Evolutionary conservation across 2,888 invertebrate genomes (phyloP).

Genomic region (Chirona hameri): DNA sequence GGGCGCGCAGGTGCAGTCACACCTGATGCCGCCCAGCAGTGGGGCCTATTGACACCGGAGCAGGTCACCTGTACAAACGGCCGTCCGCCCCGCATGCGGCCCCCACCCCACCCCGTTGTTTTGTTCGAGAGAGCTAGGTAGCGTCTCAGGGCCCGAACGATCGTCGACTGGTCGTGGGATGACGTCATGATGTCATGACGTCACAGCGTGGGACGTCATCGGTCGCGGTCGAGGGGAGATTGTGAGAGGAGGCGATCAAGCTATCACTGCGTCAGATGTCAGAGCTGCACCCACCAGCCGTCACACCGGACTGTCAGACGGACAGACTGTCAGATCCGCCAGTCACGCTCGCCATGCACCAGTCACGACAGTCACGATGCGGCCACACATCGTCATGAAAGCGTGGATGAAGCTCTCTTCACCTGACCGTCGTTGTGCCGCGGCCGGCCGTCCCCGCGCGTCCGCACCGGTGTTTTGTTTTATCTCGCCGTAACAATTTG

Average conservation of each 20-base stretch:
- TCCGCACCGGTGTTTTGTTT: background rate
- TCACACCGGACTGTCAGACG: background rate
- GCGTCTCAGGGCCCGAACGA: slow-evolving; percentile 12
- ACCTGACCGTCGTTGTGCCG: background rate
- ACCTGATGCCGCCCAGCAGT: slow-evolving; percentile 39
- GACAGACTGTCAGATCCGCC: too few species aligned
- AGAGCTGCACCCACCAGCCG: background rate
- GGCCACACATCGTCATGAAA: too few species aligned
- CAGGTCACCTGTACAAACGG: slow-evolving; percentile 13
- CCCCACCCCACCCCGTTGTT: background rate
- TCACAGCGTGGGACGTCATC: slow-evolving; percentile 33
- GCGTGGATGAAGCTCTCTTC: too few species aligned
- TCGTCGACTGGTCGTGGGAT: background rate
- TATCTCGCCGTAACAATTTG: background rate
- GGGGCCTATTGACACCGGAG: slow-evolving; percentile 31
- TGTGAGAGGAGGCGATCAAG: background rate
- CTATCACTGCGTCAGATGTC: background rate
- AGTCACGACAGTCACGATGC: background rate
- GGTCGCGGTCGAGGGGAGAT: slow-evolving; percentile 34
- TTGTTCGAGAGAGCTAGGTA: background rate
- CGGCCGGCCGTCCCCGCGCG: background rate
- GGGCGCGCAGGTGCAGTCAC: slow-evolving; percentile 42
- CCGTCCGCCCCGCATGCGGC: background rate
- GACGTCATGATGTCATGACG: slow-evolving; percentile 6
- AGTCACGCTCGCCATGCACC: background rate